A percentile compares a stretch with the other conserved stretches of the same genome.
Conservation (phyloP, 2,797 vertebrate genomes). For the Pipistrellus nathusii region DNA sequence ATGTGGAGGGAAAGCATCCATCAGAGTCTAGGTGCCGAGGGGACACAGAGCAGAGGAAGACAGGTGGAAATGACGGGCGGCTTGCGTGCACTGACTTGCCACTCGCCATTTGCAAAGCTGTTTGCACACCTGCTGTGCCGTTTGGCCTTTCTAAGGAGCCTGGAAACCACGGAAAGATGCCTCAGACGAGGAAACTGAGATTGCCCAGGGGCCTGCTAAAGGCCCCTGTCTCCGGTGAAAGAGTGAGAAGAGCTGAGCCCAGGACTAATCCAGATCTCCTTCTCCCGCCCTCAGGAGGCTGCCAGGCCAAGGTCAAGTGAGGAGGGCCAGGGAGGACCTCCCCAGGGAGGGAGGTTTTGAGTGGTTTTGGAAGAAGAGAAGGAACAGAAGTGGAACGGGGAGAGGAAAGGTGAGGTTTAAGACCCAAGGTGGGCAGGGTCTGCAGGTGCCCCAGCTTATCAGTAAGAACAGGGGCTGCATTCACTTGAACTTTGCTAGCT, state of each 20-base stretch:
- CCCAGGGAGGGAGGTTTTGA: background rate
- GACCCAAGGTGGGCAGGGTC: rapidly evolving
- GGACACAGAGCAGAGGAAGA: background rate
- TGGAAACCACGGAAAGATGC: too few species aligned
- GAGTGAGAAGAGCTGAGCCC: background rate
- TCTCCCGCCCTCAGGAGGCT: rapidly evolving
- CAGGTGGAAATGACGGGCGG: background rate
- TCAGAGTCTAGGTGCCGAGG: background rate
- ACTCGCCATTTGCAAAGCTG: background rate
- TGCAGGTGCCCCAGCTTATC: background rate
- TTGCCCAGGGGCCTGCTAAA: rapidly evolving
- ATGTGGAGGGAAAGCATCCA: background rate
- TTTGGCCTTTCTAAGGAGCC: background rate
- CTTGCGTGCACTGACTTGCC: background rate
- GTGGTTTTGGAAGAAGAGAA: background rate
- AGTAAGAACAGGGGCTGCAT: background rate
- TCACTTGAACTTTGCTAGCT: background rate
- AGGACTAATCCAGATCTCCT: background rate
- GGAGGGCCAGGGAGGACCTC: rapidly evolving
- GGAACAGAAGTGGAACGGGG: rapidly evolving
- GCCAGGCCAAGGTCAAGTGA: background rate
- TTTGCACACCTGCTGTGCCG: background rate
- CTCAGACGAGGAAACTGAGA: background rate
- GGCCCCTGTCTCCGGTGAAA: background rate
- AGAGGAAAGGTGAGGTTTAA: rapidly evolving